Percentiles rank a stretch among this genome's conserved stretches.
Evolutionary conservation across 2,113 vertebrate genomes (phyloP).

Genomic region (Limanda limanda): DNA sequence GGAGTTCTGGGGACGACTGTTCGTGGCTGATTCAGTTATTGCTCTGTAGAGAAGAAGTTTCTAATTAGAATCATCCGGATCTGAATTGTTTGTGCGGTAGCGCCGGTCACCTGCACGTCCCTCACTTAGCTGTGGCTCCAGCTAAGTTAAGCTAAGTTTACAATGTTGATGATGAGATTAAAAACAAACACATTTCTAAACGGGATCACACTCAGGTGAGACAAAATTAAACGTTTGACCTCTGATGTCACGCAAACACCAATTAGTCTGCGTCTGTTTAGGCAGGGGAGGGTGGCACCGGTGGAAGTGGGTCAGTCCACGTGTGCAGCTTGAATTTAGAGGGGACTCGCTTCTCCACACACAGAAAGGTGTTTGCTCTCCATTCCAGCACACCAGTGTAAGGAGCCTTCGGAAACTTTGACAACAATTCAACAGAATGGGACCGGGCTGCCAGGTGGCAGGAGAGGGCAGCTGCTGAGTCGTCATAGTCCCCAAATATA

Average conservation of each 20-base stretch:
- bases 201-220: background rate
- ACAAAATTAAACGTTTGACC: background rate
- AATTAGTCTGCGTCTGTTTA: slow-evolving; percentile 35
- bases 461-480: background rate
- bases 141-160: background rate
- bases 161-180: background rate
- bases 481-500: background rate
- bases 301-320: slow-evolving; percentile 44
- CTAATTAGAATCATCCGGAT: background rate
- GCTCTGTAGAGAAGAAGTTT: background rate
- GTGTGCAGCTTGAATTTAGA: slow-evolving; percentile 54
- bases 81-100: background rate
- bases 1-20: background rate
- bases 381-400: slow-evolving; percentile 53
- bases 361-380: slow-evolving; percentile 54
- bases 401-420: slow-evolving; percentile 40
- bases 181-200: background rate
- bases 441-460: background rate
- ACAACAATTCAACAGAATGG: slow-evolving; percentile 21
- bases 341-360: slow-evolving; percentile 3
- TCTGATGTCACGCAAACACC: slow-evolving; percentile 14
- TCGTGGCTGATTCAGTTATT: background rate
- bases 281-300: background rate
- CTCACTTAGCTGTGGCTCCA: background rate
- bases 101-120: no score